Base-by-base conservation (phyloP, 37 sponge, comb jelly and placozoan species). In the Ephydatia muelleri region DNA sequence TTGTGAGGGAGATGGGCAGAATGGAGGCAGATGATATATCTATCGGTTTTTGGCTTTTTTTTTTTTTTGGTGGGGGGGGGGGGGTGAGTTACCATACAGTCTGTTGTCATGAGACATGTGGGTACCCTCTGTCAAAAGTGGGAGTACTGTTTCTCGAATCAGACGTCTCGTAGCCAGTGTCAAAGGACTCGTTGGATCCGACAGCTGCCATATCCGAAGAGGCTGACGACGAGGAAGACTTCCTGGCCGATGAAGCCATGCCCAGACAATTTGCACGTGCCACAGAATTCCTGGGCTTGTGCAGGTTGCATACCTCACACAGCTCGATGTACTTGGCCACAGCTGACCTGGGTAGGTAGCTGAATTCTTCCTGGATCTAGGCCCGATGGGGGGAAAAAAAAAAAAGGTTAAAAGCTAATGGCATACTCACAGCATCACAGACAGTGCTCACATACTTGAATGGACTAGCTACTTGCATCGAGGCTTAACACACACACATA, bases 311-410 rank as follows among this genome's bases (percentile, higher is more conserved):
- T 3, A 74, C 31, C 22, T 82, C 66, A 48, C 88, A 88, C 31
- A 88, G 78, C 31, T 88, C 83, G 0, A 88, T 78, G 49, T 35
- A 88, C 79, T 88, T 88, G 25, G 88, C 83, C 12, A 88, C 79
- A 0, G 88, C 88, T 27, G 78, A 40, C 30, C 88, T 67, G 29
- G 88, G 88, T 4, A 88, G 43, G 39, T 78, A 88, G 49, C 76
- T 30, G 77, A 78, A 88, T 31, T 82, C 83, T 29, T 83, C 77
- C 31, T 88, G 83, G 6, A 88, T 82, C 88, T 88, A 57, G 66
- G 16, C 22, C 40, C 25, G 4, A 2, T 0, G 30, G 8, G 78
- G 26, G 31, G 33, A 23, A 11, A 9, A 25, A 23, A 0, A 71
- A 71, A 71, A 11, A 31, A 14, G 72, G 14, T 71, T 71, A 11